Conservation (phyloP, 2,888 invertebrate genomes). For the Carcina quercana region DNA sequence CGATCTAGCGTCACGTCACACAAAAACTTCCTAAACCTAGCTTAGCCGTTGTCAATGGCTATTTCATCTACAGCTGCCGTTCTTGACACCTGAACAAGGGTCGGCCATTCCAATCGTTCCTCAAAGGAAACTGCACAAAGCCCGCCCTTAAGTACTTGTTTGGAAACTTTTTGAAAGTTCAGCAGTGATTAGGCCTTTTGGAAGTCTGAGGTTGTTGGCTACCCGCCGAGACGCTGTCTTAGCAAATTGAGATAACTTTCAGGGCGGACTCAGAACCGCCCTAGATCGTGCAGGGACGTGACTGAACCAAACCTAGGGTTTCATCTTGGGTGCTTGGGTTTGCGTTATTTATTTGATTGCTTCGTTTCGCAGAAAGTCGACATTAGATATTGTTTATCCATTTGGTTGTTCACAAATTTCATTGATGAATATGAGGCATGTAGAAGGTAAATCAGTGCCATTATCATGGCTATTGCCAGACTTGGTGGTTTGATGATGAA, state of each 20-base stretch:
- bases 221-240: slow-evolving; percentile 13
- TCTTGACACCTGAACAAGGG: slow-evolving; percentile 25
- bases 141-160: slow-evolving; percentile 22
- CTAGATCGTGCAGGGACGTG: no score
- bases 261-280: no score
- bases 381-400: no score
- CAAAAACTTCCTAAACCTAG: slow-evolving; percentile 8
- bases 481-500: no score
- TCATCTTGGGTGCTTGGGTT: no score
- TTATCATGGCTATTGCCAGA: no score
- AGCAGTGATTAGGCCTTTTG: slow-evolving; percentile 23
- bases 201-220: slow-evolving; percentile 24
- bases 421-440: no score
- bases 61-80: slow-evolving; percentile 29
- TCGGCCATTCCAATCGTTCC: slow-evolving; percentile 10
- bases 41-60: slow-evolving; percentile 20
- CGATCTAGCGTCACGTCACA: slow-evolving; percentile 5
- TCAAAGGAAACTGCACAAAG: slow-evolving; percentile 25
- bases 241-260: slow-evolving; percentile 9
- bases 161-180: slow-evolving; percentile 23
- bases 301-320: no score
- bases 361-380: no score
- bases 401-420: no score
- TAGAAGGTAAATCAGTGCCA: no score
- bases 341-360: no score